Percentiles rank a stretch among this genome's conserved stretches.
Conservation (phyloP, 2,113 vertebrate genomes). For the Myanophis thanlyinensis region DNA sequence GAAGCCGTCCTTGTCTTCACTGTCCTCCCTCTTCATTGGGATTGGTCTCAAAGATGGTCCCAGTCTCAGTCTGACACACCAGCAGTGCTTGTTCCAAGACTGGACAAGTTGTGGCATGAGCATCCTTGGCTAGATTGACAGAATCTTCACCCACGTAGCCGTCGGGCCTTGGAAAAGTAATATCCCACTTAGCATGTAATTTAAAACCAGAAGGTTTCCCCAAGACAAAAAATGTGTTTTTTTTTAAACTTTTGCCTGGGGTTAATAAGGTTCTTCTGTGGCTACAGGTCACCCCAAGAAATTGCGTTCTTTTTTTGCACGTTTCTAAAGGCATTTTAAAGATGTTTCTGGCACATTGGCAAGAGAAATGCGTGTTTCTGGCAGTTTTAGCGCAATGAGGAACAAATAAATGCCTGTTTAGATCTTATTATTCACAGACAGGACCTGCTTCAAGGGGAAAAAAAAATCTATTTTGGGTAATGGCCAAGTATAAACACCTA, state of each 20-base stretch:
- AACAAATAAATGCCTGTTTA: constrained; percentile 79
- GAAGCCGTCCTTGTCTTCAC: no score
- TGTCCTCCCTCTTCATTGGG: neutral
- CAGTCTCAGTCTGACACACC: neutral
- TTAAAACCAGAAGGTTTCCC: constrained; percentile 67
- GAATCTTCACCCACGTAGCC: neutral
- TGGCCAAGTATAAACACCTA: constrained; percentile 69
- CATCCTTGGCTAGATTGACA: neutral
- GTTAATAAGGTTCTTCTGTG: constrained; percentile 77
- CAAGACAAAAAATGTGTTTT: constrained; percentile 53
- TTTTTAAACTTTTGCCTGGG: constrained; percentile 63
- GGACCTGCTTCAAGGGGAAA: constrained; percentile 70
- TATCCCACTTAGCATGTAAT: constrained; percentile 56
- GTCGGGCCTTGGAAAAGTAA: neutral
- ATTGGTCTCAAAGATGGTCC: neutral
- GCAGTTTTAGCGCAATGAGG: constrained; percentile 75
- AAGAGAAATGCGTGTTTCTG: constrained; percentile 68
- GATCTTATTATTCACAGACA: constrained; percentile 77
- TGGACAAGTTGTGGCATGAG: neutral
- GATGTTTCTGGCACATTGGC: constrained; percentile 74
- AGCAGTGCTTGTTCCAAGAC: neutral
- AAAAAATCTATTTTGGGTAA: constrained; percentile 69
- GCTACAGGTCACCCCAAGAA: constrained; percentile 74
- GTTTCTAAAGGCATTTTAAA: constrained; percentile 74
- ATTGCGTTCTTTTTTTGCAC: constrained; percentile 62